A percentile compares a stretch with the other conserved stretches of the same genome.
Evolutionary conservation across 1,140 invertebrate species (phyloP).

Genomic region (Brachystomella parvula): DNA sequence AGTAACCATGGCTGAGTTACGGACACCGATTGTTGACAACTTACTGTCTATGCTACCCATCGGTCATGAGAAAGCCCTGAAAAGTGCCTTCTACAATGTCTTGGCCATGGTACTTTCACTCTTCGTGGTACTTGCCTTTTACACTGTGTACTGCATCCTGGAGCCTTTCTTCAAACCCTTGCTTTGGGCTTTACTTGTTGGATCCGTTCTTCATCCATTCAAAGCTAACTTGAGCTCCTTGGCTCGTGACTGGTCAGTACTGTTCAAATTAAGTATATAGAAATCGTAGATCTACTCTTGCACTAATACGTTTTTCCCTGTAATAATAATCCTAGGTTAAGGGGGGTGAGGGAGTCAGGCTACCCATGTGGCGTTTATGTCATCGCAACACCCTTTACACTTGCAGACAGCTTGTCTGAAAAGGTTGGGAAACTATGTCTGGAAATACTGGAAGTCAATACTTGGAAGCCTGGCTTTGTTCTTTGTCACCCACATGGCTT

Average conservation of each 20-base stretch:
- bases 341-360: conserved; percentile 51
- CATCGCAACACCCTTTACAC: conserved; percentile 61
- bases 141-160: conserved; percentile 73
- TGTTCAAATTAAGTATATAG: background rate
- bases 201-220: conserved; percentile 79
- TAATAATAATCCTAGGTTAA: conserved; percentile 48
- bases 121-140: conserved; percentile 58
- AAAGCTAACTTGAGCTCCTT: conserved; percentile 62
- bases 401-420: conserved; percentile 62
- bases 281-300: background rate
- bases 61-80: conserved; percentile 70
- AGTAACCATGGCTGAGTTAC: conserved; percentile 24
- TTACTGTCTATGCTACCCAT: conserved; percentile 42
- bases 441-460: conserved; percentile 54
- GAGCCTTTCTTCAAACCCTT: conserved; percentile 85
- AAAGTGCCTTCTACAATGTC: conserved; percentile 77
- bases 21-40: conserved; percentile 33
- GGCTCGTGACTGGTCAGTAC: conserved; percentile 54
- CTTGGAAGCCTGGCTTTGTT: conserved; percentile 39
- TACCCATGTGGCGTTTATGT: conserved; percentile 59
- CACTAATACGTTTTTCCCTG: background rate
- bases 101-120: conserved; percentile 62
- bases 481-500: conserved; percentile 31
- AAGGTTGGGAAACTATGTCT: conserved; percentile 55
- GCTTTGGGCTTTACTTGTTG: conserved; percentile 87